Percentiles rank a stretch among this genome's conserved stretches.
Conservation (phyloP, 2,888 invertebrate species). For the Leuctra nigra region DNA sequence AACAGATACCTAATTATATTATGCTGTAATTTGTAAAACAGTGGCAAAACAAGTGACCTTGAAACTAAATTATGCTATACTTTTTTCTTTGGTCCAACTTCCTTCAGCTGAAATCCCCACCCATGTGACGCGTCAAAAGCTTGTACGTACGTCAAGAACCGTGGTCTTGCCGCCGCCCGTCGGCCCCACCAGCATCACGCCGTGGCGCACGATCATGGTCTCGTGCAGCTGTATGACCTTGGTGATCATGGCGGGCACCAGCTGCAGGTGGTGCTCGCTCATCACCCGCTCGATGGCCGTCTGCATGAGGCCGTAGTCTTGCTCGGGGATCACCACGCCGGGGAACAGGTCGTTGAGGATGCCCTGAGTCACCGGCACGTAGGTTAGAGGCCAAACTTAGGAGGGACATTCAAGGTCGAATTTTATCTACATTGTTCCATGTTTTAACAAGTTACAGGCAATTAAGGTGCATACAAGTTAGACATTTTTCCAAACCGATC, state of each 20-base stretch:
- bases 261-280: constrained; percentile 55
- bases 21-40: too few relatives aligned
- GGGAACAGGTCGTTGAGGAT: constrained; percentile 88
- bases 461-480: too few relatives aligned
- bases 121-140: too few relatives aligned
- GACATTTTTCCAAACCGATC: too few relatives aligned
- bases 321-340: constrained; percentile 66
- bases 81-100: too few relatives aligned
- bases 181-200: constrained; percentile 88
- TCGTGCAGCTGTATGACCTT: constrained; percentile 84
- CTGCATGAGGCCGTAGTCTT: constrained; percentile 72
- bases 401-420: too few relatives aligned
- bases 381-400: background rate
- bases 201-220: constrained; percentile 86
- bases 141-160: constrained; percentile 60
- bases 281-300: constrained; percentile 50
- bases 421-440: too few relatives aligned
- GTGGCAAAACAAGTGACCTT: too few relatives aligned
- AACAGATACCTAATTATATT: too few relatives aligned
- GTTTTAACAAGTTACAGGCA: too few relatives aligned
- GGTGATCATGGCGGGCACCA: constrained; percentile 56
- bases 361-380: constrained; percentile 45
- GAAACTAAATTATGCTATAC: too few relatives aligned
- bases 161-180: constrained; percentile 83
- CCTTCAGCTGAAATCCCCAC: too few relatives aligned